These are phyloP conservation scores for Lacerta agilis DNA, from an alignment of 2,797 vertebrate species.

Conservation along the genomic window DNA sequence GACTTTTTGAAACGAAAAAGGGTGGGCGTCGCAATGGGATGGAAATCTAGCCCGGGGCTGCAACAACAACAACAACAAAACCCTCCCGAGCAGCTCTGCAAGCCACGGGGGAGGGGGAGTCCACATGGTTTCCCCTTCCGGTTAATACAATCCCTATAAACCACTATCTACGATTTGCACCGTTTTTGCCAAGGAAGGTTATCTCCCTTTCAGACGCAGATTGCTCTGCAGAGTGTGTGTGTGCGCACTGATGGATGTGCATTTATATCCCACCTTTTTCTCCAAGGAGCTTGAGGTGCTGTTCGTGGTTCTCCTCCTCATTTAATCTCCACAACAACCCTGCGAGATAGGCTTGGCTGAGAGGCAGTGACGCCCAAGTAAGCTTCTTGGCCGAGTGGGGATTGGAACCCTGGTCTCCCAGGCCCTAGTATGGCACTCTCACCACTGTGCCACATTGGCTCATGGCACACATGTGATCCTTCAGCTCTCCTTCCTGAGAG, in stretches of 20 bases:
- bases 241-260: not conserved
- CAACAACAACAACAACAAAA: too few relatives aligned
- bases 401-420: too few relatives aligned
- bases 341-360: too few relatives aligned
- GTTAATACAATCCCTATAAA: not conserved
- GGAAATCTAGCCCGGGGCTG: not conserved
- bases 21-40: not conserved
- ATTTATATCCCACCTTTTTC: too few relatives aligned
- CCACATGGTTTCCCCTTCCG: not conserved
- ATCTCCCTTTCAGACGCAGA: not conserved
- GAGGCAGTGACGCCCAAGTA: too few relatives aligned
- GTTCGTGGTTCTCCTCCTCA: too few relatives aligned
- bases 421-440: too few relatives aligned
- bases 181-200: not conserved
- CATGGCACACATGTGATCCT: not conserved
- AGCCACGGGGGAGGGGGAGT: too few relatives aligned
- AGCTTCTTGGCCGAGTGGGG: too few relatives aligned
- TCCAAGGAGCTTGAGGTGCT: too few relatives aligned
- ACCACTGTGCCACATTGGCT: not conserved
- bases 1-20: conserved; percentile 6
- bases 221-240: too few relatives aligned
- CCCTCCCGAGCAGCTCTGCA: not conserved
- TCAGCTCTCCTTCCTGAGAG: not conserved
- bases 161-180: not conserved
- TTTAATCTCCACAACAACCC: too few relatives aligned